Evolutionary conservation across 2,113 vertebrate species (phyloP), one percentile per base, ranked within the genome.

Genomic region (Circaetus cinerascens): DNA sequence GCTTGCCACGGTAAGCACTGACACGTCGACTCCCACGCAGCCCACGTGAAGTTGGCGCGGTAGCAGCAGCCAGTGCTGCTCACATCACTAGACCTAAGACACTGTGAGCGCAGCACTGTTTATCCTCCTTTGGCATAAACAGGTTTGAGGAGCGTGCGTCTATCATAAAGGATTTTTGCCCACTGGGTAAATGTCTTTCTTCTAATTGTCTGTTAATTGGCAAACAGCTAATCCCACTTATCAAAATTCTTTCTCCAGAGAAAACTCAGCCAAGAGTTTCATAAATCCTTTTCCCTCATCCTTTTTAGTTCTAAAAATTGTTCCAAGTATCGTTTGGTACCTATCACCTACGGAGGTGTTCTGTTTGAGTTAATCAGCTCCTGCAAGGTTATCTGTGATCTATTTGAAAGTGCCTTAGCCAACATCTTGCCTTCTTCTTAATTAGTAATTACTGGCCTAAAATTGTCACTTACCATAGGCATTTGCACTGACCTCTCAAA

Each of bases 181-280:
- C 2, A 17, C 83, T 81, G 84, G 84, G 88, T 93, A 89, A 95
- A 92, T 77, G 81, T 71, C 83, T 94, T 57, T 62, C 73, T 88
- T 93, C 69, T 97, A 97, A 97, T 94, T 91, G 80, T 77, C 89
- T 96, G 82, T 53, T 91, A 96, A 94, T 96, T 95, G 93, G 76
- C 69, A 88, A 94, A 79, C 87, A 96, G 93, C 80, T 97, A 93
- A 95, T 94, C 85, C 85, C 36, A 79, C 80, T 95, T 79, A 96
- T 88, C 64, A 87, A 93, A 92, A 90, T 68, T 88, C 41, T 74
- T 91, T 91, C 88, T 88, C 73, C 2, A 2, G 86, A 95, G 94
- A 93, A 95, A 94, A 89, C 46, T 59, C 73, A 85, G 69, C 25
- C 53, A 36, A 78, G 76, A 82, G 73, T 89, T 94, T 95, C 62